A percentile compares a stretch with the other conserved stretches of the same genome.
These are phyloP conservation scores for Andrena dorsata DNA, from an alignment of 2,888 invertebrate genomes.

Conservation along the genomic window DNA sequence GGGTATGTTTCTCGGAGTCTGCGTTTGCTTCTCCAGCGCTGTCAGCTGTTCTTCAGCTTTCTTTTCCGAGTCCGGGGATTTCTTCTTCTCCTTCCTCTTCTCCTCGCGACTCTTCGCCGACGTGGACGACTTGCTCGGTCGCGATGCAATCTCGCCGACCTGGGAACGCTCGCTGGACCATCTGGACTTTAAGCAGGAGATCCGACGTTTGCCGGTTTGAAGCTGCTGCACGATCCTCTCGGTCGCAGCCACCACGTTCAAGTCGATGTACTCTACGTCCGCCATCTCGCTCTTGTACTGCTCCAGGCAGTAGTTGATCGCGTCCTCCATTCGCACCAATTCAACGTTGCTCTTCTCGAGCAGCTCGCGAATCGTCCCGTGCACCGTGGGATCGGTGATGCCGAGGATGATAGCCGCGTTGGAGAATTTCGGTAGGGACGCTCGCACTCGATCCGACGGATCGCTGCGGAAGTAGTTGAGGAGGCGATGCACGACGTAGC, in stretches of 20 bases:
- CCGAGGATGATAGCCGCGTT: slow-evolving; percentile 85
- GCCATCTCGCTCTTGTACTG: slow-evolving; percentile 86
- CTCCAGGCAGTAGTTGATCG: slow-evolving; percentile 87
- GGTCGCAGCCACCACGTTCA: slow-evolving; percentile 66
- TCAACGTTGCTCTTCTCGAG: slow-evolving; percentile 84
- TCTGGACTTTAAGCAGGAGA: not conserved
- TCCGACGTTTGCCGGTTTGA: not conserved
- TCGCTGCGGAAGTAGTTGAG: slow-evolving; percentile 86
- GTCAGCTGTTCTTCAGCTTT: not conserved
- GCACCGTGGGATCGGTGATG: slow-evolving; percentile 81
- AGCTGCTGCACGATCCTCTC: not conserved
- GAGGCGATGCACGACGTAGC: slow-evolving; percentile 86
- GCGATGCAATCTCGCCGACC: not conserved
- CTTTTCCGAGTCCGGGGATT: not conserved
- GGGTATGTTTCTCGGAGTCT: slow-evolving; percentile 88
- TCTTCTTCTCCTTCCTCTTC: not conserved
- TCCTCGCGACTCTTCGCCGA: not conserved
- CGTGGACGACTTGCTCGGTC: not conserved
- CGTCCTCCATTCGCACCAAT: slow-evolving; percentile 85
- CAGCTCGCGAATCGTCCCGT: slow-evolving; percentile 84
- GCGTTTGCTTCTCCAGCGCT: slow-evolving; percentile 85
- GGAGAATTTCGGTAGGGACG: slow-evolving; percentile 84
- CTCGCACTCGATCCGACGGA: slow-evolving; percentile 82
- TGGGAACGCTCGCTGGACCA: not conserved
- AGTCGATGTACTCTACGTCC: slow-evolving; percentile 86